phyloP scores from a whole-genome alignment of 2,113 vertebrate species.

The Ochotona curzoniae region DNA sequence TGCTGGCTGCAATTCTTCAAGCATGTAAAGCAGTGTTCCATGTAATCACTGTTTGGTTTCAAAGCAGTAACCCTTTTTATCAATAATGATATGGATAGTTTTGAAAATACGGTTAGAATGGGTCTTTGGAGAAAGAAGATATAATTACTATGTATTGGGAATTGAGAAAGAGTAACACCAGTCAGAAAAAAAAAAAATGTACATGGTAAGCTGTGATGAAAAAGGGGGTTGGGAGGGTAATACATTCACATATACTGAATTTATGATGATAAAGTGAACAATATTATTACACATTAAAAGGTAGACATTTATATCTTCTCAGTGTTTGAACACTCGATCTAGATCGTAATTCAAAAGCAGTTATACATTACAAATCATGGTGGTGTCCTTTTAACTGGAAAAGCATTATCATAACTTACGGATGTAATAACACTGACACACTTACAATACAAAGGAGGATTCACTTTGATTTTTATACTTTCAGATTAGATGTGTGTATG shows the following conservation, averaged over 20 bases:
- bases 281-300: constrained; percentile 34
- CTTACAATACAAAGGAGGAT: neutral
- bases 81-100: neutral
- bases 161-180: neutral
- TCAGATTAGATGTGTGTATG: neutral
- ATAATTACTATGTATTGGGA: neutral
- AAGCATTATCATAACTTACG: constrained; percentile 1
- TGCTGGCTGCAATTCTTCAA: neutral
- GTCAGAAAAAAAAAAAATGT: too few relatives aligned
- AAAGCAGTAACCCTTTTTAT: neutral
- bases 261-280: constrained; percentile 1
- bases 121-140: neutral
- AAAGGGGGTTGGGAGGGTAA: neutral
- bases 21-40: neutral
- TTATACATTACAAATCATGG: neutral
- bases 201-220: too few relatives aligned
- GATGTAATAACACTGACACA: neutral
- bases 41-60: neutral
- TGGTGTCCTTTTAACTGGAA: neutral
- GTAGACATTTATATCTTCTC: neutral
- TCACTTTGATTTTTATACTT: neutral
- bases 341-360: neutral
- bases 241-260: neutral
- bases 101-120: too few relatives aligned
- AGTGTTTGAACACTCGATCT: neutral